These are phyloP conservation scores for Micrasema minimum DNA, from an alignment of 1,140 invertebrate genomes.

Conservation along the genomic window DNA sequence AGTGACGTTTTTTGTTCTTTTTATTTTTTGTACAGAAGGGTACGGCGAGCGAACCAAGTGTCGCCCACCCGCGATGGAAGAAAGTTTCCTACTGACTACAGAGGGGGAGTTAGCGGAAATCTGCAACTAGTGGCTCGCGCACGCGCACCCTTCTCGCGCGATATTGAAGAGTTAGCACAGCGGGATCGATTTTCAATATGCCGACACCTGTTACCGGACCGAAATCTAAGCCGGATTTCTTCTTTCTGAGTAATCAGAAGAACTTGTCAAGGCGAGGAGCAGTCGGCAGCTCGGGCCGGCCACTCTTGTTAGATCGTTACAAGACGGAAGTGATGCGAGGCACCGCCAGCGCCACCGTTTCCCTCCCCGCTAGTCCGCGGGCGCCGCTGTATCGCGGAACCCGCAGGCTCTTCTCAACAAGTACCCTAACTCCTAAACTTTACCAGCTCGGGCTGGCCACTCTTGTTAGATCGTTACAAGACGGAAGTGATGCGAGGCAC, in stretches of 20 bases:
- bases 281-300: conserved; percentile 7
- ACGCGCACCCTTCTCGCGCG: conserved; percentile 24
- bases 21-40: conserved; percentile 3
- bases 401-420: no score
- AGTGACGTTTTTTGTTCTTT: not conserved
- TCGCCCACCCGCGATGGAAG: conserved; percentile 23
- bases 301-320: conserved; percentile 16
- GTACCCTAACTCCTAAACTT: no score
- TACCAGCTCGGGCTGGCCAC: conserved; percentile 3
- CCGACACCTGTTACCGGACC: conserved; percentile 52
- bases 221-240: conserved; percentile 31
- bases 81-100: conserved; percentile 24
- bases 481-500: no score
- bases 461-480: conserved; percentile 20
- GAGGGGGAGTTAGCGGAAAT: conserved; percentile 45
- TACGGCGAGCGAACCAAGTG: conserved; percentile 11
- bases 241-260: conserved; percentile 16
- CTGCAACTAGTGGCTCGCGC: conserved; percentile 45
- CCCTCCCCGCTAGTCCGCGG: no score
- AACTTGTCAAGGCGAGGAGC: conserved; percentile 6
- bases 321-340: no score
- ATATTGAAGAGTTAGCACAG: conserved; percentile 25
- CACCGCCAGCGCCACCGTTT: no score
- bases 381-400: no score
- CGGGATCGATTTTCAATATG: conserved; percentile 52